Evolutionary conservation across 2,797 vertebrate genomes (phyloP), one percentile per base, ranked within the genome.

Genomic region (Loriculus beryllinus): DNA sequence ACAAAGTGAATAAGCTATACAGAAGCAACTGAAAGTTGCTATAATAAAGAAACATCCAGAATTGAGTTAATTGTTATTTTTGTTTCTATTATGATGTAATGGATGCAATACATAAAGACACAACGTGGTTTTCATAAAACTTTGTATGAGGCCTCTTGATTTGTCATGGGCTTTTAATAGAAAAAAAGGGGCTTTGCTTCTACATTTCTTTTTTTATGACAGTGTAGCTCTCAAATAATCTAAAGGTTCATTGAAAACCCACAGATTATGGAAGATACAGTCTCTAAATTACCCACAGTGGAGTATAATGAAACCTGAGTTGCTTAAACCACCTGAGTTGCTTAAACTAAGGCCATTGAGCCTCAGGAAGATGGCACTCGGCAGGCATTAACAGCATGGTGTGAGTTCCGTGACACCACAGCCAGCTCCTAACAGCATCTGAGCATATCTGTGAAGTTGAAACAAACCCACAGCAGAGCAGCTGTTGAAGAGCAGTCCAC

Each of bases 391-490:
- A 45, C 15, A 78, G 35, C 2, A 0, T 4, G 6, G 7, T 20
- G 16, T 12, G 22, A 68, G 78, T 21, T 63, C 45, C 40, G 31
- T 16, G 31, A 37, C 18, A 10, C 5, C 3, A 7, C 3, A 4
- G 10, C 20, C 37, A 62, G 33, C 25, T 57, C 39, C 4, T 6
- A 54, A 6, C 21, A 85, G 9, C 16, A 5, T n/a, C 35, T 37
- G 40, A 79, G n/a, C 59, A 20, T 1, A 28, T 10, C 43, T 64
- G 62, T 64, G 57, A 88, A 94, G 62, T 25, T 59, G 71, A 68
- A 91, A 68, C 39, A 64, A 88, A 62, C 88, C 82, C 1, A 11
- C 75, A 77, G 76, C 72, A 71, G 85, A 92, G 76, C 79, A 92
- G 57, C 88, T 91, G 59, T 57, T 6, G 0, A 85, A 90, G 60